These are phyloP conservation scores for Erannis defoliaria DNA, from an alignment of 2,888 invertebrate species.

Conservation along the genomic window DNA sequence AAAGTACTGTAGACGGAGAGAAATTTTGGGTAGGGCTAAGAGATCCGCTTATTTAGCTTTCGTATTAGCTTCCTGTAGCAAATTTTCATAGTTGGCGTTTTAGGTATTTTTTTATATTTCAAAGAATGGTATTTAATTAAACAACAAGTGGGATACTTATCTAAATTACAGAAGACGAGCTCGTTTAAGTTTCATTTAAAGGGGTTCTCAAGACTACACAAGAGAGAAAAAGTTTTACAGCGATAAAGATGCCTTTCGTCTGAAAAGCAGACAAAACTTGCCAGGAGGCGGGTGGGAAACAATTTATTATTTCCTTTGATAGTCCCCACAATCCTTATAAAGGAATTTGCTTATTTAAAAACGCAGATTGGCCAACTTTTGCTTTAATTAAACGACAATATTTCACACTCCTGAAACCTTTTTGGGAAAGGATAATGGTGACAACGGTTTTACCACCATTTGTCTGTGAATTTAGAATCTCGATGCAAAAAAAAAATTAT, in stretches of 20 bases:
- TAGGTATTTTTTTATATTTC: slow-evolving; percentile 32
- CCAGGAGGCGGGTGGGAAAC: slow-evolving; percentile 67
- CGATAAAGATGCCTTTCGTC: slow-evolving; percentile 81
- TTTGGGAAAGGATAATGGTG: slow-evolving; percentile 25
- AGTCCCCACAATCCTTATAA: slow-evolving; percentile 57
- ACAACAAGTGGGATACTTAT: slow-evolving; percentile 69
- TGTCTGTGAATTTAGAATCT: slow-evolving; percentile 1
- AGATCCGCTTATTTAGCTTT: slow-evolving; percentile 11
- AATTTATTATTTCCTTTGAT: slow-evolving; percentile 74
- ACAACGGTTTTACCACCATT: slow-evolving; percentile 9
- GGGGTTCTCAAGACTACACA: slow-evolving; percentile 66
- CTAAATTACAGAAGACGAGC: slow-evolving; percentile 70
- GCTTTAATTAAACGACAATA: slow-evolving; percentile 50
- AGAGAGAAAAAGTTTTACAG: slow-evolving; percentile 76
- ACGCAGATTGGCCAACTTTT: slow-evolving; percentile 45
- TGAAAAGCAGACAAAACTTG: slow-evolving; percentile 71
- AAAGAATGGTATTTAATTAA: slow-evolving; percentile 66
- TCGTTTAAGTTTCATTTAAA: slow-evolving; percentile 80
- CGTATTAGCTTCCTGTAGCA: neutral
- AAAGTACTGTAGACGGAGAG: slow-evolving; percentile 33
- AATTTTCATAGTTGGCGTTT: neutral
- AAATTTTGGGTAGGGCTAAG: slow-evolving; percentile 1
- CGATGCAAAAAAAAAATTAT: neutral
- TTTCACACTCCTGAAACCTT: slow-evolving; percentile 36
- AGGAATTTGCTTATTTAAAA: slow-evolving; percentile 65